phyloP scores from a whole-genome alignment of 1,140 invertebrate genomes.

The Conopomorpha cramerella region DNA sequence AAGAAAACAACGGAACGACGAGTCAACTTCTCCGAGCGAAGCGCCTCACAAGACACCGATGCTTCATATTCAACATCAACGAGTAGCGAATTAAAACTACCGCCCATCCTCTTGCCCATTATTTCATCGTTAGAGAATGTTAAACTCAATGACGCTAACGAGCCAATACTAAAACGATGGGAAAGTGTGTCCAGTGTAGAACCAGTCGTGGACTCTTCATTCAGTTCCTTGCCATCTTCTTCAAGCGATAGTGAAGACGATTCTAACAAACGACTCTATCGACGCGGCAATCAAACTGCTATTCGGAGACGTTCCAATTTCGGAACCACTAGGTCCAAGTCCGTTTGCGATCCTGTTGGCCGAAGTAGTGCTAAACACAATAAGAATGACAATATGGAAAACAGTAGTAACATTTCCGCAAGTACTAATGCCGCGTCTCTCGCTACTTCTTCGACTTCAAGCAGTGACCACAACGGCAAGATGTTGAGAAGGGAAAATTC shows the following conservation, averaged over 20 bases:
- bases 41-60: constrained; percentile 63
- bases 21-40: constrained; percentile 56
- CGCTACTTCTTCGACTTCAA: constrained; percentile 49
- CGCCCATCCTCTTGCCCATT: constrained; percentile 72
- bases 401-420: constrained; percentile 43
- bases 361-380: constrained; percentile 25
- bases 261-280: constrained; percentile 31
- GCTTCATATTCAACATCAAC: constrained; percentile 57
- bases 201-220: constrained; percentile 68
- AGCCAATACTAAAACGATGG: constrained; percentile 47
- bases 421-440: constrained; percentile 42
- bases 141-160: constrained; percentile 26
- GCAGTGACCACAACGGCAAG: constrained; percentile 44
- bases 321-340: constrained; percentile 43
- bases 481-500: constrained; percentile 33
- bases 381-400: constrained; percentile 49
- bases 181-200: constrained; percentile 67
- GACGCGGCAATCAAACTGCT: constrained; percentile 37
- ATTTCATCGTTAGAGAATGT: constrained; percentile 57
- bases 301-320: constrained; percentile 42
- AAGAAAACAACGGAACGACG: constrained; percentile 39
- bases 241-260: constrained; percentile 60
- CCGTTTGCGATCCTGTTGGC: constrained; percentile 53
- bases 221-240: constrained; percentile 62
- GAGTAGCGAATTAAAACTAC: constrained; percentile 64